Base-by-base conservation (phyloP, 2,888 invertebrate species). In the Brachyptera risi region DNA sequence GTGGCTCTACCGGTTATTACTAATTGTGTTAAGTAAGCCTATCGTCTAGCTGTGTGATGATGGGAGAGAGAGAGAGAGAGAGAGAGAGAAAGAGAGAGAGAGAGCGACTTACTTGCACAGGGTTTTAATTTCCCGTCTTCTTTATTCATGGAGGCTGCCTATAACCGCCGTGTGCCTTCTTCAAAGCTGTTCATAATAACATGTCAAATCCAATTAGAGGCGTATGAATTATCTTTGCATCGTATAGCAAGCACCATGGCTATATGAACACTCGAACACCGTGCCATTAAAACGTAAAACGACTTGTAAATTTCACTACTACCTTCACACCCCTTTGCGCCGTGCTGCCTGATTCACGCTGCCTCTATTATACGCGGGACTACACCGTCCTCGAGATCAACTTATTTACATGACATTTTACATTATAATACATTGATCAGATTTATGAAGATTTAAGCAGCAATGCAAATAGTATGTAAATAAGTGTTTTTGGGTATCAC, bases 51-150 rank as follows among this genome's bases (percentile, higher is more conserved):
- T n/a, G n/a, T 51, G 50, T 17, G 50, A 51, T 27, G 50, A n/a
- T n/a, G 61, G 42, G 35, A 23, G 21, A 47, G 17, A 40, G 42
- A 21, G 38, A 40, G 54, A 31, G 15, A 31, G 19, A n/a, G 4
- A 19, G 21, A 21, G 50, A 27, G 15, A 24, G 21, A 47, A 61
- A 47, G 59, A 27, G 56, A n/a, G n/a, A n/a, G n/a, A n/a, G n/a
- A n/a, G n/a, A n/a, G n/a, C n/a, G n/a, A n/a, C n/a, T n/a, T n/a
- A n/a, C n/a, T n/a, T n/a, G n/a, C n/a, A n/a, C n/a, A n/a, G 54
- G 62, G 44, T 56, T 60, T 62, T 62, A 59, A 54, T 58, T 56
- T 58, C 50, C 61, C 65, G 63, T 31, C 15, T 31, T 54, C 35
- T 54, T 54, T 54, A 54, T 54, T 54, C 54, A 54, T 54, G 54